Evolutionary conservation across 2,888 invertebrate species (phyloP).

Genomic region (Syritta pipiens): DNA sequence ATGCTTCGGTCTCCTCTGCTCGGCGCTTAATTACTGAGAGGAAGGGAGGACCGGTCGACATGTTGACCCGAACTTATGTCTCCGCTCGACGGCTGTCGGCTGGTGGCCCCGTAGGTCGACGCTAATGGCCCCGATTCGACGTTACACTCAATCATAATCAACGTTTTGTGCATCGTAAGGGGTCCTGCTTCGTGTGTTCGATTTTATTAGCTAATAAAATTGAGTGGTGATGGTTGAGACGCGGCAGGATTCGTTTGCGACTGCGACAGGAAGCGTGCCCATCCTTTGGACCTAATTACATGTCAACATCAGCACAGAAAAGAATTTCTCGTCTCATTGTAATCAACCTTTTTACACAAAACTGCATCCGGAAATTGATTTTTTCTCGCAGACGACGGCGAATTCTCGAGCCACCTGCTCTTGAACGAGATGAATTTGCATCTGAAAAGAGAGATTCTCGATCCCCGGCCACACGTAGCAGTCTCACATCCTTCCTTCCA

Average conservation of each 20-base stretch:
- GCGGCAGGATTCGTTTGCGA: neutral
- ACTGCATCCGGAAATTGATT: constrained; percentile 69
- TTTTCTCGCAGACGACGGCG: constrained; percentile 21
- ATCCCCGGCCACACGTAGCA: neutral
- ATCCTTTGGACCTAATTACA: constrained; percentile 54
- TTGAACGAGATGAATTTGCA: constrained; percentile 55
- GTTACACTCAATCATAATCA: constrained; percentile 64
- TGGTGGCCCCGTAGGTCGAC: constrained; percentile 7
- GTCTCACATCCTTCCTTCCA: constrained; percentile 21
- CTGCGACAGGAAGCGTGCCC: too few species aligned
- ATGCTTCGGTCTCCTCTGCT: constrained; percentile 49
- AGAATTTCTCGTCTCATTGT: constrained; percentile 51
- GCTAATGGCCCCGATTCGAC: constrained; percentile 55
- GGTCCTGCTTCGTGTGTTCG: neutral
- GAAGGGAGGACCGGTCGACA: neutral
- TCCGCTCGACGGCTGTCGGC: constrained; percentile 8
- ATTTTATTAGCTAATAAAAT: neutral
- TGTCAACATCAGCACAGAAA: constrained; percentile 54
- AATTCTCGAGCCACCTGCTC: neutral
- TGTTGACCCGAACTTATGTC: constrained; percentile 58
- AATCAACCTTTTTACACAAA: constrained; percentile 67
- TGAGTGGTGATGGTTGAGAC: neutral
- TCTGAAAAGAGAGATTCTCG: constrained; percentile 56
- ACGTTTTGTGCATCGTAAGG: constrained; percentile 36
- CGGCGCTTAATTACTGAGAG: constrained; percentile 57